Evolutionary conservation across 2,113 vertebrate genomes (phyloP).

Genomic region (Mus spicilegus): DNA sequence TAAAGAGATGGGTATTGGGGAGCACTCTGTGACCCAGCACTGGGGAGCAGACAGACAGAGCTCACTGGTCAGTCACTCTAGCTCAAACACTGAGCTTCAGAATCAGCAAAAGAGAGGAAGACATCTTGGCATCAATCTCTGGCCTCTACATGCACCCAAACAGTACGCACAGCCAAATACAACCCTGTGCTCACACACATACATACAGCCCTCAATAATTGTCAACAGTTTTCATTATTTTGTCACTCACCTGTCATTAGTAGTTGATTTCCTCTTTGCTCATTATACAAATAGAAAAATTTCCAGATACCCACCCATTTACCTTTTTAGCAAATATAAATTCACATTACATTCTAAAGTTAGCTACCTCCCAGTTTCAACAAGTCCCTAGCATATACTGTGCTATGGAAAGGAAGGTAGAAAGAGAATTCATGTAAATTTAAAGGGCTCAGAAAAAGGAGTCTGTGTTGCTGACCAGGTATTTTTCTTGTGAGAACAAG

Average conservation of each 20-base stretch:
- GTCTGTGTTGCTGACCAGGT: neutral
- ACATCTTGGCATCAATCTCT: neutral
- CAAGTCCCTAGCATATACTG: neutral
- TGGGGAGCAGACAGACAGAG: neutral
- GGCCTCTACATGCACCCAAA: neutral
- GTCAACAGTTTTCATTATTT: slow-evolving; percentile 9
- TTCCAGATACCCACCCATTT: neutral
- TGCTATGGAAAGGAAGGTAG: slow-evolving; percentile 14
- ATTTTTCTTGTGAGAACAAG: slow-evolving; percentile 21
- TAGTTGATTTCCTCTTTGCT: neutral
- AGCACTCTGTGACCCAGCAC: neutral
- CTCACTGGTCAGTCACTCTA: neutral
- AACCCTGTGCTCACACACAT: too few relatives aligned
- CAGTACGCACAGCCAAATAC: neutral
- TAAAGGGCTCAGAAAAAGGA: neutral
- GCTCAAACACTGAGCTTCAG: neutral
- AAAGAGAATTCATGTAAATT: neutral
- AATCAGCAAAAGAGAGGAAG: neutral
- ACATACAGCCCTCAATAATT: neutral
- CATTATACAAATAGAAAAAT: slow-evolving; percentile 14
- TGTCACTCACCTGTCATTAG: neutral
- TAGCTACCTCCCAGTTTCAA: neutral
- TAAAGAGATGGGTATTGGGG: neutral
- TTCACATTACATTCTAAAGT: neutral
- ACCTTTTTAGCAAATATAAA: slow-evolving; percentile 21